These are phyloP conservation scores for Rhinogobius similis DNA, from an alignment of 2,113 vertebrate genomes.

Conservation along the genomic window DNA sequence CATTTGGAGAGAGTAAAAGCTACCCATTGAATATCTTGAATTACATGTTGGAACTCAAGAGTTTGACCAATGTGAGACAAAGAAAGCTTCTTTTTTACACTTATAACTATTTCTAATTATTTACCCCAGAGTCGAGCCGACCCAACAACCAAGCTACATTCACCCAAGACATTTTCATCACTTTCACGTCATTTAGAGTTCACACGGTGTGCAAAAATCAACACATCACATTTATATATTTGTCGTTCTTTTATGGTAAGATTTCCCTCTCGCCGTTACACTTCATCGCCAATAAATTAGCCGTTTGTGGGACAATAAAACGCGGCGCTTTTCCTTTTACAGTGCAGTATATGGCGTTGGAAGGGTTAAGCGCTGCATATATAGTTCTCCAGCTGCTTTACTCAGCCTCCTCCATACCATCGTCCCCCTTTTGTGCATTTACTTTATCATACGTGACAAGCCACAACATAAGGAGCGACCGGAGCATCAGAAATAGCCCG, in stretches of 20 bases:
- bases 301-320: not conserved
- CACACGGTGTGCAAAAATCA: not conserved
- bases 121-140: not conserved
- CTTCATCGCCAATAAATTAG: not conserved
- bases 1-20: no score
- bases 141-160: not conserved
- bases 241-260: not conserved
- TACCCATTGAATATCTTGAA: no score
- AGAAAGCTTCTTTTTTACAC: no score
- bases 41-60: no score
- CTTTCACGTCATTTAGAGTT: not conserved
- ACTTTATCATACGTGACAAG: conserved; percentile 31
- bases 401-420: conserved; percentile 46
- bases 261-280: not conserved
- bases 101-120: not conserved
- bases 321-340: not conserved
- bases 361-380: conserved; percentile 58
- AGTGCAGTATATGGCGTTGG: conserved; percentile 21
- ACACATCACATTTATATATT: not conserved
- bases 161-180: not conserved
- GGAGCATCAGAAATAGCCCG: conserved; percentile 25
- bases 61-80: no score
- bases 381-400: conserved; percentile 63
- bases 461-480: conserved; percentile 14
- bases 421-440: conserved; percentile 45